These are phyloP conservation scores for Lycaena phlaeas DNA, from an alignment of 2,888 invertebrate genomes.

Conservation along the genomic window DNA sequence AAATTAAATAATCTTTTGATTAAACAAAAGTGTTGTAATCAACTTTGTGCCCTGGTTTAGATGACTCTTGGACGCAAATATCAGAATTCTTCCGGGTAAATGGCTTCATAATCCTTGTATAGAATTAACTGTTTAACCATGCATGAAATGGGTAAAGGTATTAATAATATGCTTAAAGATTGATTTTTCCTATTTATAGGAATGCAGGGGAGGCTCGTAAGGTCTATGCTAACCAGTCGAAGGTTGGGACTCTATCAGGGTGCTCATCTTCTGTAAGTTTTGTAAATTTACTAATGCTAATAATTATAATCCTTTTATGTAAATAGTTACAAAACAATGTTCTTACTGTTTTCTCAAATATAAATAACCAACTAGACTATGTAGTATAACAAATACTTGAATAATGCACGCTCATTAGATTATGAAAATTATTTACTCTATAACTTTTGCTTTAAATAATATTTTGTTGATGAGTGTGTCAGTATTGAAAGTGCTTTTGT, in stretches of 20 bases:
- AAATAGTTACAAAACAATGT: too few species aligned
- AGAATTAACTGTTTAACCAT: constrained; percentile 43
- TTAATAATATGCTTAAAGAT: constrained; percentile 45
- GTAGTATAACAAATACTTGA: too few species aligned
- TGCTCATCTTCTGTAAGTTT: constrained; percentile 80
- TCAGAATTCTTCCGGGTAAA: constrained; percentile 68
- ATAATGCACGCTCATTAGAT: too few species aligned
- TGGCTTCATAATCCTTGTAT: constrained; percentile 42
- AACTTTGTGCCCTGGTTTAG: constrained; percentile 20
- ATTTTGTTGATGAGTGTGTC: too few species aligned
- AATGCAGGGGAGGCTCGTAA: constrained; percentile 68
- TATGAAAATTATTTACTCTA: too few species aligned
- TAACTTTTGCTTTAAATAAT: too few species aligned
- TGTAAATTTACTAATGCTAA: too few species aligned
- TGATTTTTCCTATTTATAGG: constrained; percentile 71
- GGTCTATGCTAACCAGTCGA: constrained; percentile 71
- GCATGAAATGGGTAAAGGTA: constrained; percentile 47
- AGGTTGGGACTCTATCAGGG: constrained; percentile 78
- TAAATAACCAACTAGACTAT: too few species aligned
- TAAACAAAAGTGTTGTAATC: not conserved
- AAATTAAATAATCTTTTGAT: not conserved
- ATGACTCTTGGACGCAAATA: constrained; percentile 70
- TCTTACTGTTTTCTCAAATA: too few species aligned
- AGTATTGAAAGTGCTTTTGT: too few species aligned
- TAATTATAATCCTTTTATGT: too few species aligned